Evolutionary conservation across 2,113 vertebrate genomes (phyloP), one percentile per base, ranked within the genome.

Genomic region (Falcunculus frontatus): DNA sequence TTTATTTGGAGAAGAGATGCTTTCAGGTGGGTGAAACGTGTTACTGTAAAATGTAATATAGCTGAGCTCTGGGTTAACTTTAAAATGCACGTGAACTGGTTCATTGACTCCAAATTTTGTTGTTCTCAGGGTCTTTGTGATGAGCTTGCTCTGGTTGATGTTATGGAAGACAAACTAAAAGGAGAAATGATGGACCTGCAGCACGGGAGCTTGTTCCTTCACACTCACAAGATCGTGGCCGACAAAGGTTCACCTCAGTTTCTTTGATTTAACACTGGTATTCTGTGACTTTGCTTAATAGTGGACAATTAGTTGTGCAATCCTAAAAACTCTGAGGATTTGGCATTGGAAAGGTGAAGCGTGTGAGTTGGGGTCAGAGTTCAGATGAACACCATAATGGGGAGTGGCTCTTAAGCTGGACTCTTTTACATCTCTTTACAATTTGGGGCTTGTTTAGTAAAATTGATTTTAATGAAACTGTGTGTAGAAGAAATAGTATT

Each of bases 181-280:
- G 99, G 99, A 47, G 99, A 99, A 95, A 98, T 99, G 99, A 98
- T 99, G 99, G 99, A 99, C 84, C 98, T 99, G 55, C 99, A 99
- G 95, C 99, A 99, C 0, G 99, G 99, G 55, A 99, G 99, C 74
- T 95, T 99, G 69, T 99, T 99, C 97, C 99, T 99, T 65, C 99
- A 98, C 81, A 99, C 99, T 13, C 98, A 99, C 63, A 99, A 99
- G 96, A 99, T 99, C 5, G 97, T 99, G 12, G 99, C 99, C 10
- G 98, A 98, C 96, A 99, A 99, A 98, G 99, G 99, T 99, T 86
- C 68, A 20, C 20, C 5, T 82, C 27, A 4, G 4, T 50, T 81
- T 73, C 30, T 41, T 52, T 52, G 47, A 12, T 65, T 53, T 65
- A 52, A 33, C 53, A 37, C 7, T 33, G 25, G 5, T 35, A 49